A percentile compares a stretch with the other conserved stretches of the same genome.
Conservation (phyloP, 2,797 vertebrate species). For the Malacoctenus gilli region DNA sequence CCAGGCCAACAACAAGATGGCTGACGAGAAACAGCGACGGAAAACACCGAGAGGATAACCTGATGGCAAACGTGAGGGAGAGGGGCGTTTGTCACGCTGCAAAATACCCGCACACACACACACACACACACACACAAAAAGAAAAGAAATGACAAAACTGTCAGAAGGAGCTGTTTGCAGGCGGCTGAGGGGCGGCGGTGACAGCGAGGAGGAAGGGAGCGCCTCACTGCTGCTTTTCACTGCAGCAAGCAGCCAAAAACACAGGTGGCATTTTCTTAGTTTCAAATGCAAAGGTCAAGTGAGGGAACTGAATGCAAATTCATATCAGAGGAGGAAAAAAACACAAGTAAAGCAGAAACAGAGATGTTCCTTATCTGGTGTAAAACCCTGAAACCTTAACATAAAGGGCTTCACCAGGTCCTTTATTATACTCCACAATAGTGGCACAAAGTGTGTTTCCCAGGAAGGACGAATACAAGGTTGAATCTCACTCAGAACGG, state of each 20-base stretch:
- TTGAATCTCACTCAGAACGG: slow-evolving; percentile 22
- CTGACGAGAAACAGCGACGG: no score
- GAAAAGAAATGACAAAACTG: slow-evolving; percentile 52
- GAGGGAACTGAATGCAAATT: slow-evolving; percentile 29
- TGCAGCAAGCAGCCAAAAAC: slow-evolving; percentile 22
- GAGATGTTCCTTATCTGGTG: slow-evolving; percentile 6
- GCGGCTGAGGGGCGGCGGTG: slow-evolving; percentile 50
- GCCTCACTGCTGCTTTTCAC: slow-evolving; percentile 38
- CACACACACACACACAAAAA: no score
- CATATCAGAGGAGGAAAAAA: neutral
- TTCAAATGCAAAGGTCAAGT: slow-evolving; percentile 48
- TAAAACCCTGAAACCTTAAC: slow-evolving; percentile 1
- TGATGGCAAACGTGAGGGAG: no score
- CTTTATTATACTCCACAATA: no score
- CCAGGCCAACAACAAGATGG: slow-evolving; percentile 1
- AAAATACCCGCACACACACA: slow-evolving; percentile 55
- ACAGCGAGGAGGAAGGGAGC: slow-evolving; percentile 48
- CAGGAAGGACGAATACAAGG: slow-evolving; percentile 43
- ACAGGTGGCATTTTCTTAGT: slow-evolving; percentile 36
- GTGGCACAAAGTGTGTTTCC: slow-evolving; percentile 14
- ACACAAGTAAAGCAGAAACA: neutral
- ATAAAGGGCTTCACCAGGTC: neutral
- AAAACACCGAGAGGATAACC: no score
- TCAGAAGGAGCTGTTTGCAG: slow-evolving; percentile 69
- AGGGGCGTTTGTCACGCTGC: no score